These are phyloP conservation scores for Stratiomys singularior DNA, from an alignment of 2,888 invertebrate species.

Conservation along the genomic window DNA sequence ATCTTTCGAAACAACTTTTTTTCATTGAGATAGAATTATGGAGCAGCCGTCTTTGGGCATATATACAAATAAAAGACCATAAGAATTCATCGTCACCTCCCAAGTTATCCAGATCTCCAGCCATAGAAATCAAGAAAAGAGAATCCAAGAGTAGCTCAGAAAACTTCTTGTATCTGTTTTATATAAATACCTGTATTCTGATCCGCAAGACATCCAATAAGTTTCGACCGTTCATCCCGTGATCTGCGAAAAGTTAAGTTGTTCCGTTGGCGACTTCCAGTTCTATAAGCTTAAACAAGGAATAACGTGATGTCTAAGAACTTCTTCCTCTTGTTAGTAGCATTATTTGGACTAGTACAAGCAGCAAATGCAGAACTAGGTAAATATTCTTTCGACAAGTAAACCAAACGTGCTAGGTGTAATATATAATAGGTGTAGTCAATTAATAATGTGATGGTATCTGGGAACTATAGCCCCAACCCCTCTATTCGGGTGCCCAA, in stretches of 20 bases:
- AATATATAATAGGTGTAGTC: too few species aligned
- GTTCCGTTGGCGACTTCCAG: not conserved
- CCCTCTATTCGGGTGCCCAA: not conserved
- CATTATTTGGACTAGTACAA: conserved; percentile 5
- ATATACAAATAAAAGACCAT: too few species aligned
- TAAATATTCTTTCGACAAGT: not conserved
- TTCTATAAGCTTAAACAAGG: too few species aligned
- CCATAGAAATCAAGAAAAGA: not conserved
- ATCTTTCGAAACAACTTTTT: too few species aligned
- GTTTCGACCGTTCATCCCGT: conserved; percentile 28
- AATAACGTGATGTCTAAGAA: not conserved
- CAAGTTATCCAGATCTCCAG: not conserved
- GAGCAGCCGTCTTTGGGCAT: too few species aligned
- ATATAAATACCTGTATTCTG: conserved; percentile 27
- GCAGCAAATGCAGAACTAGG: conserved; percentile 14
- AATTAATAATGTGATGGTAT: too few species aligned
- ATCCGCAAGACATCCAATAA: conserved; percentile 7
- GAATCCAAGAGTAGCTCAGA: conserved; percentile 25
- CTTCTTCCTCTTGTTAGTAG: not conserved
- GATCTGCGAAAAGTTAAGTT: conserved; percentile 1
- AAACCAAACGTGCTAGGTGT: too few species aligned
- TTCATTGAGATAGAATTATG: too few species aligned
- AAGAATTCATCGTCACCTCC: not conserved
- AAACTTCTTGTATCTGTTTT: not conserved
- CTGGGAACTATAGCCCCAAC: not conserved